Percentiles rank a stretch among this genome's conserved stretches.
Evolutionary conservation across 2,888 invertebrate genomes (phyloP).

Genomic region (Ornithoptera alexandrae): DNA sequence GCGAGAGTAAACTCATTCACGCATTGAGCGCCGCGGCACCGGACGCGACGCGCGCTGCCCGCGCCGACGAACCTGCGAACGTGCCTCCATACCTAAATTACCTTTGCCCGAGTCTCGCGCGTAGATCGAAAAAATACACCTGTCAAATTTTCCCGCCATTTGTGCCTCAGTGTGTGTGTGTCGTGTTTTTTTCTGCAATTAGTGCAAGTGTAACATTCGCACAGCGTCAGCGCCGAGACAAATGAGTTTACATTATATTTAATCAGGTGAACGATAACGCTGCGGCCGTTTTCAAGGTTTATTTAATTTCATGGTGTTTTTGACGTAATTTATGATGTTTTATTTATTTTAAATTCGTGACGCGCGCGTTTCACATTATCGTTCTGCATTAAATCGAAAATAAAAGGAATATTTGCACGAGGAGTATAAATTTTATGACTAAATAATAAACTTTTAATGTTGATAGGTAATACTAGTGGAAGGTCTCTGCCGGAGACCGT

Average conservation of each 20-base stretch:
- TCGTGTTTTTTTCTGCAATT: constrained; percentile 30
- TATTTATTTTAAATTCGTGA: constrained; percentile 12
- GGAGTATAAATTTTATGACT: neutral
- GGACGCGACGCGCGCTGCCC: constrained; percentile 74
- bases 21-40: constrained; percentile 59
- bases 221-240: constrained; percentile 41
- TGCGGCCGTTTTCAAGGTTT: constrained; percentile 40
- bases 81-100: neutral
- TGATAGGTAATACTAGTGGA: too few relatives aligned
- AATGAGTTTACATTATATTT: constrained; percentile 59
- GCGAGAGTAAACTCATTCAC: constrained; percentile 53
- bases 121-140: constrained; percentile 20
- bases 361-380: neutral
- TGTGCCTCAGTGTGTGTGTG: constrained; percentile 28
- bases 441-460: too few relatives aligned
- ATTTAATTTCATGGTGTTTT: constrained; percentile 33
- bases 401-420: neutral
- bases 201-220: constrained; percentile 33
- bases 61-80: constrained; percentile 44
- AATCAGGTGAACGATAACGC: constrained; percentile 51
- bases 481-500: too few relatives aligned
- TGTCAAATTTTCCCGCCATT: constrained; percentile 27
- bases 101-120: constrained; percentile 1
- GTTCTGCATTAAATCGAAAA: neutral
- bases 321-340: constrained; percentile 5